phyloP scores from a whole-genome alignment of 2,797 vertebrate genomes.

The Acanthornis magna region DNA sequence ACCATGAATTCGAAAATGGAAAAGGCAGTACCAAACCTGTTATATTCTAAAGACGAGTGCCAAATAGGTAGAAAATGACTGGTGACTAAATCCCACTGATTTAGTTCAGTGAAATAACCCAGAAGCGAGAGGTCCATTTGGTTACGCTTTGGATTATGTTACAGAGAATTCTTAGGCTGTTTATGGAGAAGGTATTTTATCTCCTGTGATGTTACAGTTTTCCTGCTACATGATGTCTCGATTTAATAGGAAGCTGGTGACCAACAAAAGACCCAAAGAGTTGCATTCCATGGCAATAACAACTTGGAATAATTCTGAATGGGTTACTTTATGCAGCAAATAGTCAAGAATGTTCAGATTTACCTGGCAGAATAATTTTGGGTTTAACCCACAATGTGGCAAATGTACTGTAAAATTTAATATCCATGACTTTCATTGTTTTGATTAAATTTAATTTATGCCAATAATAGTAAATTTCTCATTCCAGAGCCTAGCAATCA shows the following conservation, averaged over 20 bases:
- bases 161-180: not conserved
- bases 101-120: not conserved
- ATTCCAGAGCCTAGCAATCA: not conserved
- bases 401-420: not conserved
- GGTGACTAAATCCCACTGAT: not conserved
- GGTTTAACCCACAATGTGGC: not conserved
- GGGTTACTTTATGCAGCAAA: not conserved
- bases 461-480: not conserved
- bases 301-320: not conserved
- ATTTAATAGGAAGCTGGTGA: not conserved
- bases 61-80: not conserved
- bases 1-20: slow-evolving; percentile 45
- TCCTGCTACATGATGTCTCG: not conserved
- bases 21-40: slow-evolving; percentile 9
- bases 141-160: not conserved
- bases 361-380: not conserved
- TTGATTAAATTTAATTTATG: not conserved
- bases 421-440: not conserved
- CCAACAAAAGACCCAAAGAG: not conserved
- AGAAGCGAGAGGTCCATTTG: not conserved
- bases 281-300: not conserved
- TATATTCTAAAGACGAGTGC: not conserved
- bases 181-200: not conserved
- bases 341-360: not conserved
- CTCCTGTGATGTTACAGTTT: not conserved